Evolutionary conservation across 2,113 vertebrate genomes (phyloP), one percentile per base, ranked within the genome.

Genomic region (Stegastes partitus): DNA sequence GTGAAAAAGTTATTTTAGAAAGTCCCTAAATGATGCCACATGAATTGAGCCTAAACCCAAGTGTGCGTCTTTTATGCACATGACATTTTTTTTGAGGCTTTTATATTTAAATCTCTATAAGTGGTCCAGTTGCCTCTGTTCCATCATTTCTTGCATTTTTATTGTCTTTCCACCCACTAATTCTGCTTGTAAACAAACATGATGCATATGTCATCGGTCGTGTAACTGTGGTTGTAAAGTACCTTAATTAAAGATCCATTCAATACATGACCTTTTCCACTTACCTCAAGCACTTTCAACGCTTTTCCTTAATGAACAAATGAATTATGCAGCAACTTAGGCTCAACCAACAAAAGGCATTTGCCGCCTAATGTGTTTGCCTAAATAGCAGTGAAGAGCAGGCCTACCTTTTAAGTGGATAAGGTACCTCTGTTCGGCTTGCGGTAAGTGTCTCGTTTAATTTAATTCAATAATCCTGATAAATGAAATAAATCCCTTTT

Each of bases 401-500:
- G 85, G 83, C 87, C 89, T 89, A 88, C 91, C 92, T 94, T 87
- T 87, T 92, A 94, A 93, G 88, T 93, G 93, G 93, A 94, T 92
- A 91, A 90, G 90, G 89, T 93, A 91, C 89, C 86, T 87, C 87
- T 89, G 88, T 89, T 91, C 84, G 26, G 88, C 89, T 93, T 89
- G 91, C 89, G 80, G 89, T 93, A 94, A 92, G 93, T 95, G 94
- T 95, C 94, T 94, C 82, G 87, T 94, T 95, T 94, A 95, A 95
- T 96, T 96, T 95, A 96, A 96, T 96, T 96, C 94, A 95, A 96
- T 95, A 95, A 95, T 95, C 93, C 94, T 63, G 89, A 95, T 95
- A 95, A 95, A 94, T 95, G 95, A 95, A 96, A 95, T 95, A 94
- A 96, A 95, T 96, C 94, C 94, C 95, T 94, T 94, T 85, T 94